Base-by-base conservation (phyloP, 1,140 invertebrate genomes). In the Lucilia cuprina region DNA sequence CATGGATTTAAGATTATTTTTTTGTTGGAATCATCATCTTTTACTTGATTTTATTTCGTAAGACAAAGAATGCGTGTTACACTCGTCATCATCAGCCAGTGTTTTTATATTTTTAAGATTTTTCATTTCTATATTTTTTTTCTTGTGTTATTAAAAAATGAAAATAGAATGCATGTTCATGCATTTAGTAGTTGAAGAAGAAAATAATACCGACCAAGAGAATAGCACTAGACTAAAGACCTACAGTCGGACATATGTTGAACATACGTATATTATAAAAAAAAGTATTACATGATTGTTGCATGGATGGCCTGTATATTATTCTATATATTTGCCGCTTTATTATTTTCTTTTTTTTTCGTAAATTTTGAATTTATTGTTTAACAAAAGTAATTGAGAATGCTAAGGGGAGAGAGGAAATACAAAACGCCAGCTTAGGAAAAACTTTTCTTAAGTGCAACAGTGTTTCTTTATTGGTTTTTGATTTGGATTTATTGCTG, bases 401-500 rank as follows among this genome's bases (percentile, higher is more conserved):
- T 5, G 50, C 8, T 13, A 70, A 70, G 60, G 17, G 60, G 2
- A 70, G 19, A 70, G 60, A 19, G 5, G 17, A 10, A 70, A 55
- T n/a, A 55, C 13, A 55, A 55, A 55, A 55, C 50, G 17, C 41
- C 41, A 41, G 41, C 41, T 41, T 5, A 14, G 13, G 50, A 14
- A 55, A 55, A 14, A 55, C 50, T 70, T 2, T 30, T 30, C 25
- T 19, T 21, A 70, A 70, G 77, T 49, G 60, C 55, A 82, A 60
- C 82, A 30, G 49, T 78, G 74, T 65, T 55, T 55, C 83, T 84
- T 60, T 78, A 84, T 84, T 78, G 83, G 74, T 84, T 84, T 84
- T 84, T 84, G 74, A 84, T 84, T 84, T 84, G 83, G 74, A 84
- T 84, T 84, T 84, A 84, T 84, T 84, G 83, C 83, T 4, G 50